These are phyloP conservation scores for Rhinella marina DNA, from an alignment of 2,797 vertebrate genomes.

Conservation along the genomic window DNA sequence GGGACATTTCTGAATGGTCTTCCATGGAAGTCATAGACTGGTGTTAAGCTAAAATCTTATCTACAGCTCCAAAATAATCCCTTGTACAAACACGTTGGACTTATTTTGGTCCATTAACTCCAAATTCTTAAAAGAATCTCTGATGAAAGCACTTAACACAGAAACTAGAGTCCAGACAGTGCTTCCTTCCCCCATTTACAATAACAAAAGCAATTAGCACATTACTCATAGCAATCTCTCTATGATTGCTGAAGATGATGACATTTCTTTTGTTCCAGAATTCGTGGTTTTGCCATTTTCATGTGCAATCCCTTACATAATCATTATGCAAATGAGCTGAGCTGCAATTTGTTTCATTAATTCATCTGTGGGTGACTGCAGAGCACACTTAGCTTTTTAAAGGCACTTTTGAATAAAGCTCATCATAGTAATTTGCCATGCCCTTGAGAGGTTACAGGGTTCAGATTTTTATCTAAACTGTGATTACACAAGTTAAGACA, in stretches of 20 bases:
- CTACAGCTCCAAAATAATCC: not conserved
- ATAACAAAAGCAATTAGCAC: constrained; percentile 36
- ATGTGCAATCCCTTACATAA: constrained; percentile 36
- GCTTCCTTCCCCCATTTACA: constrained; percentile 1
- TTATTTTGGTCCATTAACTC: not conserved
- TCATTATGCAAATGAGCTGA: constrained; percentile 46
- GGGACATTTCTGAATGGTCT: not conserved
- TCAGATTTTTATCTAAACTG: constrained; percentile 44
- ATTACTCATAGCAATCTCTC: constrained; percentile 34
- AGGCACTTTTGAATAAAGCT: constrained; percentile 40
- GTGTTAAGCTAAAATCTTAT: not conserved
- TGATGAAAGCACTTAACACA: constrained; percentile 3
- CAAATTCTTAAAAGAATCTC: not conserved
- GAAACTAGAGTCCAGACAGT: not conserved
- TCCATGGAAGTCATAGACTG: not conserved
- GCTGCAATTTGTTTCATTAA: constrained; percentile 56
- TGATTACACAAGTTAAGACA: constrained; percentile 37
- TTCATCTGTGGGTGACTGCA: constrained; percentile 30
- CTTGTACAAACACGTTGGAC: not conserved
- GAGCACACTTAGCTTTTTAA: constrained; percentile 41
- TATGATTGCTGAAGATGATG: constrained; percentile 29
- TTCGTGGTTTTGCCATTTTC: constrained; percentile 37
- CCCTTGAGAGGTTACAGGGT: constrained; percentile 52
- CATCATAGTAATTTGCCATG: constrained; percentile 26
- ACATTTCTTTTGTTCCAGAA: constrained; percentile 47